Evolutionary conservation across 1,140 invertebrate genomes (phyloP), one percentile per base, ranked within the genome.

Genomic region (Zophobas atratus): DNA sequence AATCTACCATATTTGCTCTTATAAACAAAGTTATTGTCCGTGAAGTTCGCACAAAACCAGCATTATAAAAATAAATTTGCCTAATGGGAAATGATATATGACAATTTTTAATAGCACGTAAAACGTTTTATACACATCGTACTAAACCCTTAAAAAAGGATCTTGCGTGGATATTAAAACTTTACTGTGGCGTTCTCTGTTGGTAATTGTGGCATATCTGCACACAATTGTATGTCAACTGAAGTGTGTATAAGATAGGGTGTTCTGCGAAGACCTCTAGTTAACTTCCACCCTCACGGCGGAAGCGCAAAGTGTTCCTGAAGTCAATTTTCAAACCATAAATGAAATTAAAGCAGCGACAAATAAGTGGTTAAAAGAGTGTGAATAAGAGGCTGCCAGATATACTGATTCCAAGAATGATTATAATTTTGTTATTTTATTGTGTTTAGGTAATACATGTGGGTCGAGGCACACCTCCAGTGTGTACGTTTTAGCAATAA

Each of bases 341-440:
- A 70, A 73, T 73, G 49, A 73, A 73, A 73, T 73, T 73, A 73
- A 51, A 56, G 46, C n/a, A 32, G 71, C 71, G 71, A 73, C 56
- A 73, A 73, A 73, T 73, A 55, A 34, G 33, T 72, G 70, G 46
- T 4, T 38, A 53, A 36, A 55, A 67, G 35, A 51, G 35, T 39
- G 46, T 73, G 49, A n/a, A 32, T 2, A 43, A 33, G 63, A 32
- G 36, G n/a, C 38, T 34, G 20, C 35, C 35, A 34, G 35, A 46
- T 20, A 20, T 34, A 39, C 43, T 39, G 63, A 8, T 60, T 8
- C 36, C 8, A 70, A 38, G 33, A 70, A 70, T 70, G 36, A 46
- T 20, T 20, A 71, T 4, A 63, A 63, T 39, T 36, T 5, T 63
- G 35, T 6, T 34, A 39, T 63, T 63, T 60, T 60, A 38, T 38